These are phyloP conservation scores for Drosophila rufa DNA, from an alignment of 1,140 invertebrate species.

Conservation along the genomic window DNA sequence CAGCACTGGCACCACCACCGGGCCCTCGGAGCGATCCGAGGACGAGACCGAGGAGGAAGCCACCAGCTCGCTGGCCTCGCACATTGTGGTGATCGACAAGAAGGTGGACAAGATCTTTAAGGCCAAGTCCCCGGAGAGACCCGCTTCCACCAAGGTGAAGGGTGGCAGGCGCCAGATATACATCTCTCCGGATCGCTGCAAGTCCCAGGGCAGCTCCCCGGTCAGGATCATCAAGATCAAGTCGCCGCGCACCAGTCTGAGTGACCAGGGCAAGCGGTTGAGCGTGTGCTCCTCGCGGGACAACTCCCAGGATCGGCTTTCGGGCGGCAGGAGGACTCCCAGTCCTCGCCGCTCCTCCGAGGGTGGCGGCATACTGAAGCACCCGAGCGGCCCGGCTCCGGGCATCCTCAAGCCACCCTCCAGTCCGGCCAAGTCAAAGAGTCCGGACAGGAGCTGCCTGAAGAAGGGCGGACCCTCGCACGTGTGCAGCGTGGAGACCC, in stretches of 20 bases:
- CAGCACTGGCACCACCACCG: slow-evolving; percentile 73
- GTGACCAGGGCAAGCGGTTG: slow-evolving; percentile 76
- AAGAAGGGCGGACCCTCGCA: slow-evolving; percentile 80
- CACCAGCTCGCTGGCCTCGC: slow-evolving; percentile 48
- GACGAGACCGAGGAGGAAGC: slow-evolving; percentile 78
- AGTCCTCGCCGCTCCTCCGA: slow-evolving; percentile 79
- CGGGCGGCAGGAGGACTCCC: slow-evolving; percentile 72
- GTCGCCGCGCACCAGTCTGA: slow-evolving; percentile 75
- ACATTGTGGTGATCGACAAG: slow-evolving; percentile 81
- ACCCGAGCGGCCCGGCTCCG: slow-evolving; percentile 53
- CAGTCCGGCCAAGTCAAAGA: slow-evolving; percentile 80
- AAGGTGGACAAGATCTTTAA: slow-evolving; percentile 84
- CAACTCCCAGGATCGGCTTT: slow-evolving; percentile 77
- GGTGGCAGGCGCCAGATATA: slow-evolving; percentile 74
- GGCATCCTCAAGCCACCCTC: slow-evolving; percentile 79
- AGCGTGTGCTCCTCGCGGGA: slow-evolving; percentile 77
- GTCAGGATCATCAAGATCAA: slow-evolving; percentile 85
- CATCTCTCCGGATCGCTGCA: slow-evolving; percentile 83
- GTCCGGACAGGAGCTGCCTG: slow-evolving; percentile 81
- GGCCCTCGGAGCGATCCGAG: slow-evolving; percentile 73
- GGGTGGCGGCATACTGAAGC: slow-evolving; percentile 80
- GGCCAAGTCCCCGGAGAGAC: slow-evolving; percentile 69
- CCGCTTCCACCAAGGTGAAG: slow-evolving; percentile 47
- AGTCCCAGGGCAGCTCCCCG: slow-evolving; percentile 81
- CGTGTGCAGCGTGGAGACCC: slow-evolving; percentile 64